phyloP scores from a whole-genome alignment of 1,140 invertebrate species.

The Himalopsyche phryganea region DNA sequence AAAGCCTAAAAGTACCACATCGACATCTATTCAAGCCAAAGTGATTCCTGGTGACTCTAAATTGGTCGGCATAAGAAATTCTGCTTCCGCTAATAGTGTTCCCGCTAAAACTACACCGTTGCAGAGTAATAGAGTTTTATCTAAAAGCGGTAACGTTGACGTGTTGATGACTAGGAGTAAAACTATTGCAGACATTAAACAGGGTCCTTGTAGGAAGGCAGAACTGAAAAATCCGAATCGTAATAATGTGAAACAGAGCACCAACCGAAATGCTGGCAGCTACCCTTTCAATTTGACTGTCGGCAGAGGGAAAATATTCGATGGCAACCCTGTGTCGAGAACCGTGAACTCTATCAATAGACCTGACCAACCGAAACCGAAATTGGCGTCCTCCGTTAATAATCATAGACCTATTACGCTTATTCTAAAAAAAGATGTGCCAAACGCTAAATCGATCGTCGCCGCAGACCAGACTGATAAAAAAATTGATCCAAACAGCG shows the following conservation, averaged over 20 bases:
- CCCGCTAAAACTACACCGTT: background rate
- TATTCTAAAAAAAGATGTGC: constrained; percentile 18
- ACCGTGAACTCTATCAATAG: constrained; percentile 32
- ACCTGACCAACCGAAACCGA: constrained; percentile 35
- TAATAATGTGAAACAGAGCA: constrained; percentile 16
- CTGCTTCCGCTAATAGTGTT: constrained; percentile 7
- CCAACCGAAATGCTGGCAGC: constrained; percentile 37
- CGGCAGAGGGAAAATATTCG: constrained; percentile 46
- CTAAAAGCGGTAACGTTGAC: constrained; percentile 6
- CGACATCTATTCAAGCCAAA: constrained; percentile 29
- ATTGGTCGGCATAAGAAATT: constrained; percentile 27
- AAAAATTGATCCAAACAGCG: background rate
- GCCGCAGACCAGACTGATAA: constrained; percentile 1
- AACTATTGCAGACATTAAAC: constrained; percentile 55
- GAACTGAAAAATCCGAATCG: constrained; percentile 21
- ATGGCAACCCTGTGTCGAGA: constrained; percentile 32
- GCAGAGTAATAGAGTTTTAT: constrained; percentile 18
- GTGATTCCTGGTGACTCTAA: constrained; percentile 40
- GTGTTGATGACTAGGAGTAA: constrained; percentile 49
- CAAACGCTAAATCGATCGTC: constrained; percentile 2
- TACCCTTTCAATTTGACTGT: constrained; percentile 53
- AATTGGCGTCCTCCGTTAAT: background rate
- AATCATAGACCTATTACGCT: constrained; percentile 19
- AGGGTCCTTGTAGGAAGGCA: constrained; percentile 24
- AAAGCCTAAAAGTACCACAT: constrained; percentile 46